These are phyloP conservation scores for Rhagonycha lutea DNA, from an alignment of 2,888 invertebrate species.

Conservation along the genomic window DNA sequence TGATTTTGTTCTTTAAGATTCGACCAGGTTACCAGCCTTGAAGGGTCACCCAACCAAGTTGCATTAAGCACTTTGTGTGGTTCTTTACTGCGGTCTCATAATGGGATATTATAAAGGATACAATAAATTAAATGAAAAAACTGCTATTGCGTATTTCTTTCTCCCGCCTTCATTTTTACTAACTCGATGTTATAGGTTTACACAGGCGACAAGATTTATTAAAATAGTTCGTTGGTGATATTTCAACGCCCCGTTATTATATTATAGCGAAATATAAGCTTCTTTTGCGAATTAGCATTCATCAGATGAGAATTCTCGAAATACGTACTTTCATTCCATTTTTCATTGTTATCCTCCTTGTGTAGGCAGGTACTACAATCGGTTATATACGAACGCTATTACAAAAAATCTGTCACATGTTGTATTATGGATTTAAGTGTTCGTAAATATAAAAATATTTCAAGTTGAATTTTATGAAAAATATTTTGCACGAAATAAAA, in stretches of 20 bases:
- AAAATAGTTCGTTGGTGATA: background rate
- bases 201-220: background rate
- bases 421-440: background rate
- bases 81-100: too few relatives aligned
- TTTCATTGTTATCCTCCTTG: background rate
- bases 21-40: too few relatives aligned
- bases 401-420: background rate
- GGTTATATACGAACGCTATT: background rate
- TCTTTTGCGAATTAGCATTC: background rate
- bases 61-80: too few relatives aligned
- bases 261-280: background rate
- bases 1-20: too few relatives aligned
- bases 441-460: background rate
- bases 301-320: background rate
- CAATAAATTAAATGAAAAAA: too few relatives aligned
- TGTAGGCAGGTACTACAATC: background rate
- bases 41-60: too few relatives aligned
- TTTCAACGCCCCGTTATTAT: background rate
- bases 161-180: background rate
- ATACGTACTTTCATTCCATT: background rate
- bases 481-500: background rate
- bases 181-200: background rate
- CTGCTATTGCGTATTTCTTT: too few relatives aligned
- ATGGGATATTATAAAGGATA: too few relatives aligned
- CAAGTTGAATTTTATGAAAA: background rate